Percentiles rank a stretch among this genome's conserved stretches.
phyloP scores from a whole-genome alignment of 1,140 invertebrate genomes.

The Meloidogyne hapla region DNA sequence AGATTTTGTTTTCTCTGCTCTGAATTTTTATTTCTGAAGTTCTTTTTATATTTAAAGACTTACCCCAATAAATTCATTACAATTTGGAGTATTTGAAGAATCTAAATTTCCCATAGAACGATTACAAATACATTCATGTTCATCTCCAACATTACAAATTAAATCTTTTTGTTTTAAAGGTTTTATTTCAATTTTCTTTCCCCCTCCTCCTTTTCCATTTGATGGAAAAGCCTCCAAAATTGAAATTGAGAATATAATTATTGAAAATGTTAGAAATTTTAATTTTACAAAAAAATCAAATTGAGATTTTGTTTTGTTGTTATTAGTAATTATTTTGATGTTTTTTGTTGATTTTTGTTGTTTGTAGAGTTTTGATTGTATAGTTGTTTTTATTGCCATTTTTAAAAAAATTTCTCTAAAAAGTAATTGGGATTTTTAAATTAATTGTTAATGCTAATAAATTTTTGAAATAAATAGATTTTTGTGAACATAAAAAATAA shows the following conservation, averaged over 20 bases:
- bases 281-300: background rate
- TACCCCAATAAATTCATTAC: slow-evolving; percentile 49
- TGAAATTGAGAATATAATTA: slow-evolving; percentile 12
- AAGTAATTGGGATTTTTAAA: no score
- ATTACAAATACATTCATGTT: slow-evolving; percentile 53
- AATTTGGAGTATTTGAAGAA: slow-evolving; percentile 23
- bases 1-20: no score
- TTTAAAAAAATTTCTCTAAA: no score
- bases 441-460: no score
- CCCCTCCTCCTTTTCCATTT: slow-evolving; percentile 4
- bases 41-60: slow-evolving; percentile 20
- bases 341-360: slow-evolving; percentile 16
- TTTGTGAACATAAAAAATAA: no score
- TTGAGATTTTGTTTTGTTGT: background rate
- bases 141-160: slow-evolving; percentile 46
- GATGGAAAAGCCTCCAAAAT: slow-evolving; percentile 9
- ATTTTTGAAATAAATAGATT: no score
- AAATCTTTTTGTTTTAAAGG: slow-evolving; percentile 11
- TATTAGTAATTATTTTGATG: background rate
- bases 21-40: no score
- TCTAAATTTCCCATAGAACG: slow-evolving; percentile 45
- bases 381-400: background rate
- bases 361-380: background rate
- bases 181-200: background rate
- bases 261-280: background rate